Evolutionary conservation across 2,888 invertebrate genomes (phyloP), one percentile per base, ranked within the genome.

Genomic region (Apocheima hispidaria): DNA sequence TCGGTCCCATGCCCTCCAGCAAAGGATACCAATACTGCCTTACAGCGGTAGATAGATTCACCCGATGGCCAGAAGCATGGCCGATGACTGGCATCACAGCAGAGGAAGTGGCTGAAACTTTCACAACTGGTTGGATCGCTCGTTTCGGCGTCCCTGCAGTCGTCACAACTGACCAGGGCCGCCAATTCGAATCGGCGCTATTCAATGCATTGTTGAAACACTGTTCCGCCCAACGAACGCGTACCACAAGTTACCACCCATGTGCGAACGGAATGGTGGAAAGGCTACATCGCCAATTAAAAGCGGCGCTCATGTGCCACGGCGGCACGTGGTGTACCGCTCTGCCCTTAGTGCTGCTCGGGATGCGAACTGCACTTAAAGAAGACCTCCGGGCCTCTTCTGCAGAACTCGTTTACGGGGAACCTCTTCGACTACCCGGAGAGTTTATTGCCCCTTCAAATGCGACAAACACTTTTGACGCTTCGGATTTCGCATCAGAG

Each of bases 191-290:
- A 18, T 46, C 46, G 5, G 38, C 7, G 5, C 21, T 52, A 5
- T 52, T 52, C 12, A 10, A 20, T 14, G 18, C 12, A 0, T 18
- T 53, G 12, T 1, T 43, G 4, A 6, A 21, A 0, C 6, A 21
- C 2, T 33, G 30, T n/a, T 18, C 43, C 0, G 14, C 23, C 0
- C 30, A 33, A 14, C 41, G 43, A 2, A 43, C 7, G 0, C 28
- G 41, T 0, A 52, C 52, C 0, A 41, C 41, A 3, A 10, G 16
- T 10, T 48, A 48, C n/a, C 48, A 48, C 6, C 33, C 48, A 1
- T 35, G 33, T 7, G 54, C 54, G 6, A 54, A 54, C 9, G 54
- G 54, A 0, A 51, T 28, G 44, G 14, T 57, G 4, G 56, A 56
- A n/a, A 20, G 49, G 3, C 0, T 56, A 0, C 56, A 56, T 3